A percentile compares a stretch with the other conserved stretches of the same genome.
These are phyloP conservation scores for Pangasius larnaudii DNA, from an alignment of 2,797 vertebrate species.

Conservation along the genomic window DNA sequence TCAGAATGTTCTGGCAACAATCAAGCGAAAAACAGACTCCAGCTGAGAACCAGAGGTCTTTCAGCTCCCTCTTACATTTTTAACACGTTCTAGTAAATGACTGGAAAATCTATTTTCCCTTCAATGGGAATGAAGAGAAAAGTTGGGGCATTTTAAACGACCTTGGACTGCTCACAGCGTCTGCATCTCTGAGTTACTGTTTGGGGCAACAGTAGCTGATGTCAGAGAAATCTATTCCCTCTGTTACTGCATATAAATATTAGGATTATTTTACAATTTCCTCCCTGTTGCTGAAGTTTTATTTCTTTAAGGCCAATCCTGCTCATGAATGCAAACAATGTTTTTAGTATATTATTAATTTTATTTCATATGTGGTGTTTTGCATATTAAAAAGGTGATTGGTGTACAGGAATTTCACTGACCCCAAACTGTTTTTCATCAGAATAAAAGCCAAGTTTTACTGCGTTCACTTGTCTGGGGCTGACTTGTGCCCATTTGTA, in stretches of 20 bases:
- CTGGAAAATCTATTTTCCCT: not conserved
- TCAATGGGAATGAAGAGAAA: not conserved
- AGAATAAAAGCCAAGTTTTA: slow-evolving; percentile 46
- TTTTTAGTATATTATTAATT: slow-evolving; percentile 30
- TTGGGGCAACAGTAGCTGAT: slow-evolving; percentile 3
- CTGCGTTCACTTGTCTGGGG: not conserved
- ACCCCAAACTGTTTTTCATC: slow-evolving; percentile 38
- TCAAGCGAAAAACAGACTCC: not conserved
- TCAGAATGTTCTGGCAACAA: slow-evolving; percentile 66
- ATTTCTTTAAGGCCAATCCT: slow-evolving; percentile 7
- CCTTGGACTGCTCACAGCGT: not conserved
- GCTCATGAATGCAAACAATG: slow-evolving; percentile 18
- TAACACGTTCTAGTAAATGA: slow-evolving; percentile 1
- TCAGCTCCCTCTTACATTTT: not conserved
- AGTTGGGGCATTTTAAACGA: not conserved
- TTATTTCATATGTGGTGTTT: slow-evolving; percentile 25
- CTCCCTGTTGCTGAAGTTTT: slow-evolving; percentile 4
- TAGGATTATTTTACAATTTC: slow-evolving; percentile 35
- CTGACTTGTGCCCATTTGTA: slow-evolving; percentile 23
- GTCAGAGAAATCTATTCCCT: slow-evolving; percentile 11
- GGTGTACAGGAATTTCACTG: slow-evolving; percentile 21
- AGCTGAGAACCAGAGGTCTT: not conserved
- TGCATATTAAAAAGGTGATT: slow-evolving; percentile 13
- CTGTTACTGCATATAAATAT: slow-evolving; percentile 37
- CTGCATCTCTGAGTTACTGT: not conserved